phyloP scores from a whole-genome alignment of 2,888 invertebrate species.

The Leptopilina drosophilae region DNA sequence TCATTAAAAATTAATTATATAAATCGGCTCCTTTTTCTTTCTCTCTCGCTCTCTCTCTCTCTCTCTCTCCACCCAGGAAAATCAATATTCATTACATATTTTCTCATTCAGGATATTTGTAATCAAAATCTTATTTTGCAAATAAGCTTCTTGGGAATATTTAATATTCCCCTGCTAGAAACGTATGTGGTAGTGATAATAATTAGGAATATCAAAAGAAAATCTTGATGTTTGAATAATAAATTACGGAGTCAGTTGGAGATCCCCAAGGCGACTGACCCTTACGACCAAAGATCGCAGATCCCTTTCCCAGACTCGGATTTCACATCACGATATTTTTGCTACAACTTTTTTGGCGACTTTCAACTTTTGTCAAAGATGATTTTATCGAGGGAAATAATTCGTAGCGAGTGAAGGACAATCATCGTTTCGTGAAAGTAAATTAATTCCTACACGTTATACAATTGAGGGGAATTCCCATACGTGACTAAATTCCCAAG shows the following conservation, averaged over 20 bases:
- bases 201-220: neutral
- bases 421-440: conserved; percentile 14
- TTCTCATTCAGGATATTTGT: too few relatives aligned
- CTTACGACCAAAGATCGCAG: conserved; percentile 20
- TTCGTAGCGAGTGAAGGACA: conserved; percentile 11
- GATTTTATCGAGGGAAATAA: neutral
- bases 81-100: too few relatives aligned
- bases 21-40: neutral
- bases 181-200: too few relatives aligned
- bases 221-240: neutral
- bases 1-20: conserved; percentile 11
- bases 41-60: too few relatives aligned
- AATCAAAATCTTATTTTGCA: too few relatives aligned
- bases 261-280: conserved; percentile 13
- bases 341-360: too few relatives aligned
- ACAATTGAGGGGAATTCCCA: conserved; percentile 15
- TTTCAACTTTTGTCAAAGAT: too few relatives aligned
- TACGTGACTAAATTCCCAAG: neutral
- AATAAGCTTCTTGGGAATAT: too few relatives aligned
- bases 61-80: too few relatives aligned
- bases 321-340: neutral
- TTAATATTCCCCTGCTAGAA: too few relatives aligned
- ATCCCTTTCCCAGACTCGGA: conserved; percentile 13
- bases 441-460: conserved; percentile 3
- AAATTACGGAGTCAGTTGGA: neutral